Evolutionary conservation across 2,888 invertebrate genomes (phyloP).

Genomic region (Nomada fabriciana): DNA sequence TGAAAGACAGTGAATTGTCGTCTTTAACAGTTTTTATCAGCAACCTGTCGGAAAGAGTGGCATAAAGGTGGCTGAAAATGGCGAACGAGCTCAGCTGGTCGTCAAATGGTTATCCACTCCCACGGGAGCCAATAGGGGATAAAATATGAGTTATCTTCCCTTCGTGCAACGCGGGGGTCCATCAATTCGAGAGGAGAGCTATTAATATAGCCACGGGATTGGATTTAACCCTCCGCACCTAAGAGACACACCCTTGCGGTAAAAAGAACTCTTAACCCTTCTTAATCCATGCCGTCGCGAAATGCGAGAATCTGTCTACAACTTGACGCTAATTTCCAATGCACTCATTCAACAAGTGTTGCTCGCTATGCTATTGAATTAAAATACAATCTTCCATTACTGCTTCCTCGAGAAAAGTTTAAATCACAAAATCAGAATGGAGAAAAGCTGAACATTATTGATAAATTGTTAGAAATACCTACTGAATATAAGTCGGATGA

Average conservation of each 20-base stretch:
- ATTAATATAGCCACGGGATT: conserved; percentile 81
- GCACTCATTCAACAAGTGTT: conserved; percentile 52
- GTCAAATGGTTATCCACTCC: conserved; percentile 78
- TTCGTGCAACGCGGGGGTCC: conserved; percentile 72
- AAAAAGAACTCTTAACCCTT: conserved; percentile 77
- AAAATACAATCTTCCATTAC: too few relatives aligned
- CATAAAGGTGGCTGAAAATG: conserved; percentile 64
- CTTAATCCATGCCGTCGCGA: conserved; percentile 64
- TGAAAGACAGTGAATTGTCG: background rate
- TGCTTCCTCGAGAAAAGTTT: too few relatives aligned
- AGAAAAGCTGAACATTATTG: too few relatives aligned
- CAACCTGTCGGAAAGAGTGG: conserved; percentile 47
- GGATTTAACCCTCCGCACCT: conserved; percentile 75
- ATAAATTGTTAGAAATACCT: too few relatives aligned
- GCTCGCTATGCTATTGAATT: background rate
- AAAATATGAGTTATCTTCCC: conserved; percentile 77
- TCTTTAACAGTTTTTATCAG: conserved; percentile 43
- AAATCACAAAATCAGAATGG: too few relatives aligned
- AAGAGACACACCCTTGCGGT: conserved; percentile 71
- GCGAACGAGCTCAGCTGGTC: conserved; percentile 78
- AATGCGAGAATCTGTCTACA: conserved; percentile 42
- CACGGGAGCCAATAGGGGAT: conserved; percentile 77
- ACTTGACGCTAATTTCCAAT: conserved; percentile 62
- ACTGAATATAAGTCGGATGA: too few relatives aligned
- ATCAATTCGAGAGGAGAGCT: conserved; percentile 81